These are phyloP conservation scores for Parelbella ahira DNA, from an alignment of 2,888 invertebrate species.

Conservation along the genomic window DNA sequence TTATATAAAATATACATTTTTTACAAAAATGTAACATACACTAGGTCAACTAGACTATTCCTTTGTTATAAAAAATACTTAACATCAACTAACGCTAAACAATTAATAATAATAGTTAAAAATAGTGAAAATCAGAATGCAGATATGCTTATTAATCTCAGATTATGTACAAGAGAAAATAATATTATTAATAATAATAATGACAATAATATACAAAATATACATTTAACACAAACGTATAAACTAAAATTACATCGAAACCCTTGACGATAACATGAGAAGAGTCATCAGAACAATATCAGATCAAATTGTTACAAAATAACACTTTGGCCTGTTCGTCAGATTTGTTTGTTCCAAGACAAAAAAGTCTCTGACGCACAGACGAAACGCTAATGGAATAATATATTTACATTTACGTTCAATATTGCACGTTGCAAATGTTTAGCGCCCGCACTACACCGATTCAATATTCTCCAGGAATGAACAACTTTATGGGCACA, in stretches of 20 bases:
- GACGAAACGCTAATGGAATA: constrained; percentile 19
- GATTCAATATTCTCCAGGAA: constrained; percentile 33
- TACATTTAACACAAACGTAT: constrained; percentile 49
- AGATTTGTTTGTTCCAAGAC: background rate
- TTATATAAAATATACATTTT: constrained; percentile 77
- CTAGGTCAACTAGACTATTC: constrained; percentile 54
- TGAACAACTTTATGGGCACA: constrained; percentile 31
- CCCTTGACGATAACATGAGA: constrained; percentile 37
- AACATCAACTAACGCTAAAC: constrained; percentile 57
- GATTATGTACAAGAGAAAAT: constrained; percentile 61
- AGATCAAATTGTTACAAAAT: constrained; percentile 46
- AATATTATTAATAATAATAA: constrained; percentile 24
- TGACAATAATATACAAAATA: constrained; percentile 65
- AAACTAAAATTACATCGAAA: constrained; percentile 19
- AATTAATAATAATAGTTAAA: constrained; percentile 42
- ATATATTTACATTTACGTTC: constrained; percentile 35
- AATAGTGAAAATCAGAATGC: constrained; percentile 56
- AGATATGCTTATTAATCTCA: constrained; percentile 60
- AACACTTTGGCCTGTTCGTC: constrained; percentile 14
- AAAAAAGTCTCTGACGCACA: background rate
- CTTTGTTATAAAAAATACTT: constrained; percentile 65
- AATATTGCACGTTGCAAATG: constrained; percentile 48
- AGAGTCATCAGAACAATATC: constrained; percentile 44
- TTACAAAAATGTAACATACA: constrained; percentile 69
- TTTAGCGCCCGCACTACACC: constrained; percentile 23